Base-by-base conservation (phyloP, 2,797 vertebrate species). In the Urosaurus nigricauda region DNA sequence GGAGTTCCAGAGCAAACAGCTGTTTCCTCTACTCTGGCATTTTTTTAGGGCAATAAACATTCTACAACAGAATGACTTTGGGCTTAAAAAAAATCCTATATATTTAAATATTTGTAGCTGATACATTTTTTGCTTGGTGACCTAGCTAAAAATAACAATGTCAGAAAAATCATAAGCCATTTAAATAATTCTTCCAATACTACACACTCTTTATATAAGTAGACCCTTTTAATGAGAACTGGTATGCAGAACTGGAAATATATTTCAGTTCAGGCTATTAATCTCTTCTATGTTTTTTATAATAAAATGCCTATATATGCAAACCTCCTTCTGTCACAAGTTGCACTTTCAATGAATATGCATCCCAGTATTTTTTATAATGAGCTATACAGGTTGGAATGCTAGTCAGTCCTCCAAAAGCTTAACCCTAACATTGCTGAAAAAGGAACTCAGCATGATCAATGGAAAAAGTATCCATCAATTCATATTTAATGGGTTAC, bases 171-270 rank as follows among this genome's bases (percentile, higher is more conserved):
- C 65, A 37, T 21, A 60, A 58, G 19, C 21, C 47, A 29, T 79
- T 21, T 21, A 37, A 81, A 37, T 16, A 79, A 7, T 5, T 53
- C 13, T 79, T 84, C 21, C 35, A 87, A 56, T 2, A 14, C 29
- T 77, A 83, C 60, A 65, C 47, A 43, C 24, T 83, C 4, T 77
- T 53, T 88, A 40, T 70, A 90, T 89, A 92, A 94, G 85, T 91
- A 92, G 88, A 91, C 95, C 88, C 68, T 92, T 92, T 95, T 95
- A 93, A 84, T 78, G 24, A 92, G 88, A 89, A 79, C 29, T 91
- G 81, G 87, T 87, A 83, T 4, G 40, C 35, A 84, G 85, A 74
- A 83, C n/a, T 84, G 87, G 91, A 84, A 91, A 90, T 90, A 90
- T 79, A 86, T 75, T 37, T 94, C 81, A 88, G 73, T 92, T 78